Evolutionary conservation across 1,140 invertebrate species (phyloP), one percentile per base, ranked within the genome.

Genomic region (Zaprionus camerounensis): DNA sequence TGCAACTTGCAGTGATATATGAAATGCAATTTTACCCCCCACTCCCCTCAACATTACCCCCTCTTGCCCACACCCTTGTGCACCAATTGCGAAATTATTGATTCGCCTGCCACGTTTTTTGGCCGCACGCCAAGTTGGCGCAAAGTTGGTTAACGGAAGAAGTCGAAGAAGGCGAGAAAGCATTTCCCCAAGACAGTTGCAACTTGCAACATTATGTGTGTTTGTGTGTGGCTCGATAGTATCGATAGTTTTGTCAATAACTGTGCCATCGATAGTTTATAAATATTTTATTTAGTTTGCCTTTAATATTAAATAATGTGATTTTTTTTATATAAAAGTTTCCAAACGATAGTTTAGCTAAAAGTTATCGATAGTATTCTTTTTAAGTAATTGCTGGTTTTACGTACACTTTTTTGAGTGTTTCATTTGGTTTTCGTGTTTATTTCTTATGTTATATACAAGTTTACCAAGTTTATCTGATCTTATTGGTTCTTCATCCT

Each of bases 101-200:
- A 88, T 88, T 74, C 71, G 62, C 53, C 31, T 44, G 65, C 26
- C 55, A 66, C 64, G 64, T 41, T 67, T 67, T 49, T 84, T 88
- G 85, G 84, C 81, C 71, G 56, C 63, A 31, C 56, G 84, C 85
- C 84, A 88, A 90, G 78, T 46, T 46, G n/a, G 41, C 74, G 71
- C 67, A 71, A 77, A 80, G 64, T 70, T 77, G 74, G 79, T 81
- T 81, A 81, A 71, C 68, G 28, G 44, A 24, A 20, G 26, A 26
- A 46, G 64, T 61, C 73, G 44, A 71, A 82, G 36, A 57, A 71
- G 73, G 63, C 51, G 63, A 63, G 71, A 69, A 80, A 78, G 71
- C 66, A 83, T 78, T 87, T 81, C 80, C 80, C 77, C 68, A 87
- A 87, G 68, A 84, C 64, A 71, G 46, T 61, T 44, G 20, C 44